Evolutionary conservation across 2,113 vertebrate genomes (phyloP).

Genomic region (Passer montanus): DNA sequence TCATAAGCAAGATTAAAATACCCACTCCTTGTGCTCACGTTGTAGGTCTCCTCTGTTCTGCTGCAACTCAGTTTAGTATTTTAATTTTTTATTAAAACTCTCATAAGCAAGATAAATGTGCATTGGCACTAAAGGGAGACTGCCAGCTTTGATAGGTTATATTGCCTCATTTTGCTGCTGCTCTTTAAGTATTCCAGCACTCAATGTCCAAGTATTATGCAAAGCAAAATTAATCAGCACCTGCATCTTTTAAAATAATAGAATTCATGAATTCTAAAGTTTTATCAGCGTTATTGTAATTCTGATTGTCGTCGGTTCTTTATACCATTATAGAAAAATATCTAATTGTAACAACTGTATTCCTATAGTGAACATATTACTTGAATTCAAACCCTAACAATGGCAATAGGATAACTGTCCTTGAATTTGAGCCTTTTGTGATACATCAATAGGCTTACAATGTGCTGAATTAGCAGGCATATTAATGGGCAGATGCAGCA

Average conservation of each 20-base stretch:
- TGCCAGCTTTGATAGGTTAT: conserved; percentile 13
- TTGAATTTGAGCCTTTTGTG: conserved; percentile 94
- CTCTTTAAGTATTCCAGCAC: conserved; percentile 26
- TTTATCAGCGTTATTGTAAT: conserved; percentile 64
- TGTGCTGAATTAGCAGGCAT: conserved; percentile 99
- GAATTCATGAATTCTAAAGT: conserved; percentile 54
- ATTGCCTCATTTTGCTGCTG: neutral
- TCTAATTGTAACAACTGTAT: conserved; percentile 99
- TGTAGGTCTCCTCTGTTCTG: conserved; percentile 20
- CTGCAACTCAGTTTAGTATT: conserved; percentile 53
- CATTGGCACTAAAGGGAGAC: neutral
- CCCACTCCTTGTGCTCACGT: neutral
- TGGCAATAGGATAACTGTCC: conserved; percentile 97
- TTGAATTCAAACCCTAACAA: conserved; percentile 91
- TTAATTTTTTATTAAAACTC: conserved; percentile 74
- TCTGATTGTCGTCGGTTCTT: conserved; percentile 71
- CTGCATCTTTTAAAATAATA: conserved; percentile 65
- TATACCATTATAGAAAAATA: conserved; percentile 82
- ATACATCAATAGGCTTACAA: conserved; percentile 98
- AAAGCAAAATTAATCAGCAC: conserved; percentile 60
- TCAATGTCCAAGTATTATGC: conserved; percentile 14
- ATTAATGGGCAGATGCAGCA: conserved; percentile 98
- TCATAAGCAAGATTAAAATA: conserved; percentile 74
- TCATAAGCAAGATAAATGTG: conserved; percentile 62
- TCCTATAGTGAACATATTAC: conserved; percentile 89